A percentile compares a stretch with the other conserved stretches of the same genome.
These are phyloP conservation scores for Mercenaria mercenaria DNA, from an alignment of 1,140 invertebrate species.

Conservation along the genomic window DNA sequence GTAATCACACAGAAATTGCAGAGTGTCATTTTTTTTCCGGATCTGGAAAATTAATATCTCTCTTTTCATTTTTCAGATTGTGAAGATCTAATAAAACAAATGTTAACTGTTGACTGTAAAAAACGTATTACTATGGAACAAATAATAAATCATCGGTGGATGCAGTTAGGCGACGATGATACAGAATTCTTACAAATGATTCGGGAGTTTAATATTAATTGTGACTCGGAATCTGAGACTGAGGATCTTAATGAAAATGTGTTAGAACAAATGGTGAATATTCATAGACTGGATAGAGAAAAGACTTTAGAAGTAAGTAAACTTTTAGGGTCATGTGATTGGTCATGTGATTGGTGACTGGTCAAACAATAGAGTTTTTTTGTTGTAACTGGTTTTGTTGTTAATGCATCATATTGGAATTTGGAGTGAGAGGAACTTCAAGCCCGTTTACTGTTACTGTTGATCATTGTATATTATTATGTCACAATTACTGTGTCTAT, in stretches of 20 bases:
- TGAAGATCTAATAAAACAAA: conserved; percentile 96
- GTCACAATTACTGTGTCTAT: too few relatives aligned
- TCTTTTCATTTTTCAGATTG: conserved; percentile 91
- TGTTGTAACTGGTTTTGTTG: too few relatives aligned
- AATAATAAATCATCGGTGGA: conserved; percentile 95
- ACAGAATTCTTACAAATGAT: conserved; percentile 81
- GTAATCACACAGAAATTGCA: too few relatives aligned
- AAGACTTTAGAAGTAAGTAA: conserved; percentile 91
- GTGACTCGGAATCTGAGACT: conserved; percentile 66
- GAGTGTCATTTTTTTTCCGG: too few relatives aligned
- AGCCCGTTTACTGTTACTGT: too few relatives aligned
- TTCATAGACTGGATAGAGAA: conserved; percentile 92
- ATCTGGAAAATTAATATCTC: too few relatives aligned
- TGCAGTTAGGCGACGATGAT: conserved; percentile 88
- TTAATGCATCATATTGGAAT: too few relatives aligned
- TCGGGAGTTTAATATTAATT: conserved; percentile 52
- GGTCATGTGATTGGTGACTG: too few relatives aligned
- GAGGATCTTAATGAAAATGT: conserved; percentile 93
- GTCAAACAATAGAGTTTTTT: too few relatives aligned
- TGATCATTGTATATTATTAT: too few relatives aligned
- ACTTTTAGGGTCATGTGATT: too few relatives aligned
- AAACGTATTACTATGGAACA: conserved; percentile 93
- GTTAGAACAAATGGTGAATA: conserved; percentile 94
- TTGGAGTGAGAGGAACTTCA: too few relatives aligned
- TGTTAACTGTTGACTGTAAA: conserved; percentile 96